These are phyloP conservation scores for Aproaerema taeniolella DNA, from an alignment of 2,888 invertebrate species.

Conservation along the genomic window DNA sequence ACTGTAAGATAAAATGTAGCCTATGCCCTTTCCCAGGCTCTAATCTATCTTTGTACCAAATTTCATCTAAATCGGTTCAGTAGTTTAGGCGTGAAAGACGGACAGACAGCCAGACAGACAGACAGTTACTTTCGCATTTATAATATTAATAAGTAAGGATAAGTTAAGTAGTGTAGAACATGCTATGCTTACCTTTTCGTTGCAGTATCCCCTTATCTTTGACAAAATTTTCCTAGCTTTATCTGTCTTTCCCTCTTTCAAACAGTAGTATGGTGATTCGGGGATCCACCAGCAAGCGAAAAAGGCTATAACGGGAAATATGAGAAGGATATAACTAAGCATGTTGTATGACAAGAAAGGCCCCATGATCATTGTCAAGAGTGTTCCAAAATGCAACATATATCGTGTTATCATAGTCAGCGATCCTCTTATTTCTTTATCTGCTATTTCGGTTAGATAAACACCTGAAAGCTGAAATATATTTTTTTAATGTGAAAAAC, in stretches of 20 bases:
- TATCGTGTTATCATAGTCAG: constrained; percentile 43
- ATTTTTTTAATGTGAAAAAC: too few relatives aligned
- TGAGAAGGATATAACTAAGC: constrained; percentile 55
- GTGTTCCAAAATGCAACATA: constrained; percentile 53
- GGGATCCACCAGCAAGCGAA: constrained; percentile 72
- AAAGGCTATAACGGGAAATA: constrained; percentile 63
- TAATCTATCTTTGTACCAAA: too few relatives aligned
- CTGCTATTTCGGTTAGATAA: constrained; percentile 61
- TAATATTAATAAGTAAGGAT: too few relatives aligned
- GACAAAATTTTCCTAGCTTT: constrained; percentile 53
- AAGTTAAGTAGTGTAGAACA: too few relatives aligned
- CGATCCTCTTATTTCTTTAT: constrained; percentile 58
- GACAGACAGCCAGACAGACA: background rate
- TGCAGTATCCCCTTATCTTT: constrained; percentile 48
- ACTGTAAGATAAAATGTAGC: too few relatives aligned
- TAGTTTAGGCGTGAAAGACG: too few relatives aligned
- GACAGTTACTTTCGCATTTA: constrained; percentile 14
- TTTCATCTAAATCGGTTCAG: too few relatives aligned
- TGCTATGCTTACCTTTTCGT: constrained; percentile 46
- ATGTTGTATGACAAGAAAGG: constrained; percentile 49
- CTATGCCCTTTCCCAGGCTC: too few relatives aligned
- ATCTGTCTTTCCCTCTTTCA: constrained; percentile 65
- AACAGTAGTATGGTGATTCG: constrained; percentile 76
- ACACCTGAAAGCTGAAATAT: too few relatives aligned
- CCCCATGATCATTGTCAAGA: constrained; percentile 54